Conservation (phyloP, 1,140 invertebrate species). For the Zaprionus nigranus region DNA sequence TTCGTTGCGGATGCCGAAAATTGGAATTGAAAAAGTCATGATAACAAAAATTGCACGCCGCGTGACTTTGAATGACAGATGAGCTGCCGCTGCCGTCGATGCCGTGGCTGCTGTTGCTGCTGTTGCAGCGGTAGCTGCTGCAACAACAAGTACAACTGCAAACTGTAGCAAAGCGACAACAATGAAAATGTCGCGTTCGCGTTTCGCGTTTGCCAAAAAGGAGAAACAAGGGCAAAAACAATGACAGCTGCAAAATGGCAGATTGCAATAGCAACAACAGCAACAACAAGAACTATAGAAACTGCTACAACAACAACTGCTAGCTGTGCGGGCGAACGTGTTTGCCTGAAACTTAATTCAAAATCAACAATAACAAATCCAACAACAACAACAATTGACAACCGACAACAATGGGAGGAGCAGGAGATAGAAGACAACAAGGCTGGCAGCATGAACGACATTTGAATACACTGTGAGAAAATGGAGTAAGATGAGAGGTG, state of each 20-base stretch:
- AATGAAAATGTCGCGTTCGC: slow-evolving; percentile 79
- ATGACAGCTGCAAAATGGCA: slow-evolving; percentile 77
- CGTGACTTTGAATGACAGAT: slow-evolving; percentile 81
- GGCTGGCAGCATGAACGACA: not conserved
- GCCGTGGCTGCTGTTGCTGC: slow-evolving; percentile 14
- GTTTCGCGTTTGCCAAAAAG: slow-evolving; percentile 65
- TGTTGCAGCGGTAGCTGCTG: slow-evolving; percentile 20
- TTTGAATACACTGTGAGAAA: slow-evolving; percentile 36
- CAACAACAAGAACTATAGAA: slow-evolving; percentile 43
- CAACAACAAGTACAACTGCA: slow-evolving; percentile 42
- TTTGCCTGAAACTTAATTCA: slow-evolving; percentile 71
- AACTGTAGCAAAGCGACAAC: slow-evolving; percentile 60
- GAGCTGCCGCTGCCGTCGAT: slow-evolving; percentile 45
- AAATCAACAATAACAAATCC: slow-evolving; percentile 69
- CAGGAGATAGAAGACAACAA: not conserved
- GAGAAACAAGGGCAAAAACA: slow-evolving; percentile 40
- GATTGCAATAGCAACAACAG: slow-evolving; percentile 34
- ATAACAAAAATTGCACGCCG: slow-evolving; percentile 74
- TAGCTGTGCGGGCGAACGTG: slow-evolving; percentile 13
- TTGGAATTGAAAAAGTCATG: slow-evolving; percentile 78
- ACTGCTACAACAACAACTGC: slow-evolving; percentile 29
- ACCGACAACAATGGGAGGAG: not conserved
- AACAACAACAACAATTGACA: slow-evolving; percentile 11
- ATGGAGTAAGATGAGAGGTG: not conserved
- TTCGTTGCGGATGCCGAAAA: slow-evolving; percentile 50